phyloP scores from a whole-genome alignment of 2,797 vertebrate genomes.

The Amniataba percoides region DNA sequence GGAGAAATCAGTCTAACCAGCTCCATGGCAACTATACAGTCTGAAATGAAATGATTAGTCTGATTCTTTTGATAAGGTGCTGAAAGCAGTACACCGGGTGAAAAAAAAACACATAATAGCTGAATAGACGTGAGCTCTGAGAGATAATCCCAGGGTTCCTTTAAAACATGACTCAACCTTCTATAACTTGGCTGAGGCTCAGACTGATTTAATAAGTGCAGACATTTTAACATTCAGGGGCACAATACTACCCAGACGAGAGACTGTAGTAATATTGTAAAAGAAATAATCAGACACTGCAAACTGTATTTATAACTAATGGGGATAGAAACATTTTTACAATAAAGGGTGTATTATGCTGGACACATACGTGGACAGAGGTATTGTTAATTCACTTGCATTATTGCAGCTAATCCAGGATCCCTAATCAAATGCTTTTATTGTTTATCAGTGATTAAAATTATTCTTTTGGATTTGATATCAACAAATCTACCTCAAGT shows the following conservation, averaged over 20 bases:
- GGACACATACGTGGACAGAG: too few species aligned
- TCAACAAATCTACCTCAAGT: background rate
- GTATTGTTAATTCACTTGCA: background rate
- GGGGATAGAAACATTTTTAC: background rate
- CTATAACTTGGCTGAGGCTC: constrained; percentile 1
- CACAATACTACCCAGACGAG: background rate
- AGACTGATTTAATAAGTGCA: constrained; percentile 14
- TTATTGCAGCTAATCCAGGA: too few species aligned
- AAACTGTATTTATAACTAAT: background rate
- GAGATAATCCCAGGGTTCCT: constrained; percentile 9
- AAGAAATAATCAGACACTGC: background rate
- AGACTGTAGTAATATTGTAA: background rate
- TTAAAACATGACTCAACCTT: constrained; percentile 34
- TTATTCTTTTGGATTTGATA: background rate
- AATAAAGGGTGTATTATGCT: too few species aligned
- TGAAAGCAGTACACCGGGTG: background rate
- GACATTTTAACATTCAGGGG: constrained; percentile 6
- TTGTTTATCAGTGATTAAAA: background rate
- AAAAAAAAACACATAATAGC: background rate
- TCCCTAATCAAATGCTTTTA: too few species aligned
- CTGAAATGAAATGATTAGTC: background rate
- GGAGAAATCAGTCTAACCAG: background rate
- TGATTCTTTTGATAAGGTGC: background rate
- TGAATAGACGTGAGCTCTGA: background rate
- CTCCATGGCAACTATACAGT: background rate